Evolutionary conservation across 2,797 vertebrate genomes (phyloP).

Genomic region (Meriones psammophilus): DNA sequence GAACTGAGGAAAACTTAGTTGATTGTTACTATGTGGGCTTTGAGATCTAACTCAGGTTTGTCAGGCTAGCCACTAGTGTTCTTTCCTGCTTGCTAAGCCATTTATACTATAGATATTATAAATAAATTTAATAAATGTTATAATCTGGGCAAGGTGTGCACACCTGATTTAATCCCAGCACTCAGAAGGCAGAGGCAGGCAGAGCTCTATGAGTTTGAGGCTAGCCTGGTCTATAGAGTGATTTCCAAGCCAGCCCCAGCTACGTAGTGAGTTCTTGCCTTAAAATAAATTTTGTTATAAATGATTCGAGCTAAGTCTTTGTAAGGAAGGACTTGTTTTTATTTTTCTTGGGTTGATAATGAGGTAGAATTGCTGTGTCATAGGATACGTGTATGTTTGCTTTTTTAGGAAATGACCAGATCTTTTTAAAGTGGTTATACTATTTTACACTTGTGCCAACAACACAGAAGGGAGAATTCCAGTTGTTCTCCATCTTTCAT

Average conservation of each 20-base stretch:
- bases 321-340: constrained; percentile 11
- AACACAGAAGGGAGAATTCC: neutral
- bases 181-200: neutral
- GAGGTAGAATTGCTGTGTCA: constrained; percentile 11
- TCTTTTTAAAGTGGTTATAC: neutral
- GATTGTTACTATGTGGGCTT: neutral
- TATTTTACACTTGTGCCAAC: neutral
- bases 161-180: neutral
- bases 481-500: neutral
- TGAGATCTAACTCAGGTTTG: neutral
- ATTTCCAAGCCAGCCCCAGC: neutral
- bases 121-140: neutral
- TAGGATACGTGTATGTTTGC: neutral
- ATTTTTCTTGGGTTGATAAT: constrained; percentile 45
- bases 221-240: neutral
- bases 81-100: neutral
- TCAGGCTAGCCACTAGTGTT: neutral
- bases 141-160: neutral
- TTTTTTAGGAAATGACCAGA: constrained; percentile 9
- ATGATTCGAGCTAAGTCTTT: neutral
- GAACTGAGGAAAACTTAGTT: neutral
- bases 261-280: neutral
- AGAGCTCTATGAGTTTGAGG: neutral
- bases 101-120: neutral
- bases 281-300: neutral